Base-by-base conservation (phyloP, 2,888 invertebrate genomes). In the Melangyna quadrimaculata region DNA sequence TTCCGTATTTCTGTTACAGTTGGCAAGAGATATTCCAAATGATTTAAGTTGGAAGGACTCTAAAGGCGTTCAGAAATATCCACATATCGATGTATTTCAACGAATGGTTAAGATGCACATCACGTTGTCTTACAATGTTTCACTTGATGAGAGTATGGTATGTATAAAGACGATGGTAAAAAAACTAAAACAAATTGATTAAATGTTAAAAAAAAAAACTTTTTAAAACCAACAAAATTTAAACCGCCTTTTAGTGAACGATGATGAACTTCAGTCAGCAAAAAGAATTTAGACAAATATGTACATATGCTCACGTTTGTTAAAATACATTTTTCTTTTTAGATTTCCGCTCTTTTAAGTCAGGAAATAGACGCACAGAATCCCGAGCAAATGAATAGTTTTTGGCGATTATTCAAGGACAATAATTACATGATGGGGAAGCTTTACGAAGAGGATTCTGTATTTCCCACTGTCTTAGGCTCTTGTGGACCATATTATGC, bases 381-480 rank as follows among this genome's bases (percentile, higher is more conserved):
- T 87, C 89, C 91, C 0, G 89, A 90, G 63, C 92, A 92, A 87
- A 91, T 92, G 90, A 82, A 90, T 0, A 91, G 91, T 70, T 90
- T 91, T 51, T 92, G 91, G 91, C 87, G 91, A 1, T 81, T 92
- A 65, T 92, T 91, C 78, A 91, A 90, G 72, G 91, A 92, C 84
- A 91, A 92, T 87, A 91, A 91, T 74, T 92, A 91, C 55, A 90
- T 92, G 91, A 91, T 92, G 90, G 90, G 91, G 59, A 92, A 92
- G 78, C 88, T 92, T 0, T 92, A 90, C 70, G 92, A 92, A 75
- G 92, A 92, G 67, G 92, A 92, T 48, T 90, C 89, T 12, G 82
- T 92, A 6, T 92, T 92, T 78, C 92, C 92, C 12, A 89, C 90
- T 0, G 90, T 92, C 3, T 63, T 91, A 12, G 91, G 91, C 3